These are phyloP conservation scores for Melanerpes aurifrons DNA, from an alignment of 2,113 vertebrate genomes.

Conservation along the genomic window DNA sequence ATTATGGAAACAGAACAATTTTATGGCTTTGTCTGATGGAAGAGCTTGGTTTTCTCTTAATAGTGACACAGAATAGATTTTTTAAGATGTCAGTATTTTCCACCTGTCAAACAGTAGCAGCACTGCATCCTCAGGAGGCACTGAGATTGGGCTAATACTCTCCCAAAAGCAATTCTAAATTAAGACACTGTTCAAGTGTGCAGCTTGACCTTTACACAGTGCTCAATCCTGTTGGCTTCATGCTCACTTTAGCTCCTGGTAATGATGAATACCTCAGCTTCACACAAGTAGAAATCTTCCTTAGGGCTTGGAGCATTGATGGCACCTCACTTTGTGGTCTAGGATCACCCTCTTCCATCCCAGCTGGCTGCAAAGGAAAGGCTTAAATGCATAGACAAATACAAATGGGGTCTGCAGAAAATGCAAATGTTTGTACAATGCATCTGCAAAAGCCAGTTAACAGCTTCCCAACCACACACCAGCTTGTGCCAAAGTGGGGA, in stretches of 20 bases:
- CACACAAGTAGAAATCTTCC: fast-evolving
- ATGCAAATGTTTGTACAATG: neutral
- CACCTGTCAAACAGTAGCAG: neutral
- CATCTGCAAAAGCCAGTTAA: neutral
- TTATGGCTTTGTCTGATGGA: neutral
- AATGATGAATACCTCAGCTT: neutral
- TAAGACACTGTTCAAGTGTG: neutral
- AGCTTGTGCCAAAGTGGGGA: neutral
- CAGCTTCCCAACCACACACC: neutral
- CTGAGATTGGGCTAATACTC: neutral
- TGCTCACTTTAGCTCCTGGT: neutral
- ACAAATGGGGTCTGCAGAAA: neutral
- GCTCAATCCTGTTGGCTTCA: neutral
- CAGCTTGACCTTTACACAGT: neutral
- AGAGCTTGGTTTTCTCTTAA: neutral
- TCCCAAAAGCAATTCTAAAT: neutral
- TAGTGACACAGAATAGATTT: neutral
- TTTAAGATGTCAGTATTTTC: neutral
- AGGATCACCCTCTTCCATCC: neutral
- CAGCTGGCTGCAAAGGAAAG: neutral
- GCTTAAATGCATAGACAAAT: neutral
- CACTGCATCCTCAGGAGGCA: neutral
- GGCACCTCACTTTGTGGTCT: neutral
- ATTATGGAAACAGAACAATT: neutral
- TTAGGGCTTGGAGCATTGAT: neutral